Evolutionary conservation across 2,113 vertebrate genomes (phyloP).

Genomic region (Saguinus midas): DNA sequence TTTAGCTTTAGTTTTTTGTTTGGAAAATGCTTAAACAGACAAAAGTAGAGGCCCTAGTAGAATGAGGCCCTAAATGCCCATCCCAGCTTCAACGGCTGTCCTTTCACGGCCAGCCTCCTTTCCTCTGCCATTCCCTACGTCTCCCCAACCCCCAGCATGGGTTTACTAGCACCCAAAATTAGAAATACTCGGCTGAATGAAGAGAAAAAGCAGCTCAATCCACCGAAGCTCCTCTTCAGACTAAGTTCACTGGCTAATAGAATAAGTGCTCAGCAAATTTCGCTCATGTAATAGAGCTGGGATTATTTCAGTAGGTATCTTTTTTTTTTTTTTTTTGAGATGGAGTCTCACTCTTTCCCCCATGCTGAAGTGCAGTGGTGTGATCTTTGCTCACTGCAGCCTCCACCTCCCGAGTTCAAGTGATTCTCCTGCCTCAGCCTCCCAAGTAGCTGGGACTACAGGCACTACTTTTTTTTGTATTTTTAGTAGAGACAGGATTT

Average conservation of each 20-base stretch:
- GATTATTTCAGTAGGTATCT: neutral
- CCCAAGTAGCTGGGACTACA: too few relatives aligned
- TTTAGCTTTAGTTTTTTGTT: neutral
- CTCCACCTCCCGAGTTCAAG: too few relatives aligned
- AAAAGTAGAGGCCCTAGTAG: rapidly evolving
- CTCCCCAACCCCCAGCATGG: neutral
- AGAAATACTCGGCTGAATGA: neutral
- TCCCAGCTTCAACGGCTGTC: rapidly evolving
- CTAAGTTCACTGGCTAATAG: neutral
- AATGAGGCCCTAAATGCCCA: rapidly evolving
- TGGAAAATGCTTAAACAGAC: neutral
- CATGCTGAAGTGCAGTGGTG: too few relatives aligned
- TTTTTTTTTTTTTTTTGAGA: neutral
- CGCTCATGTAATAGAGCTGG: neutral
- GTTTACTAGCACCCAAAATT: neutral
- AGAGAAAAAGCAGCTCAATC: neutral
- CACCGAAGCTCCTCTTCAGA: neutral
- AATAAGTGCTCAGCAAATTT: neutral
- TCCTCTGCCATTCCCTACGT: rapidly evolving
- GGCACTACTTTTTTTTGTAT: too few relatives aligned
- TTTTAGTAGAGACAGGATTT: too few relatives aligned
- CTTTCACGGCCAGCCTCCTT: rapidly evolving
- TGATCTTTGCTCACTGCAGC: too few relatives aligned
- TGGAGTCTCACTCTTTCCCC: too few relatives aligned
- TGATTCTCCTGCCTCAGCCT: too few relatives aligned